Conservation (phyloP, 2,888 invertebrate genomes). For the Cremastinae sp. region DNA sequence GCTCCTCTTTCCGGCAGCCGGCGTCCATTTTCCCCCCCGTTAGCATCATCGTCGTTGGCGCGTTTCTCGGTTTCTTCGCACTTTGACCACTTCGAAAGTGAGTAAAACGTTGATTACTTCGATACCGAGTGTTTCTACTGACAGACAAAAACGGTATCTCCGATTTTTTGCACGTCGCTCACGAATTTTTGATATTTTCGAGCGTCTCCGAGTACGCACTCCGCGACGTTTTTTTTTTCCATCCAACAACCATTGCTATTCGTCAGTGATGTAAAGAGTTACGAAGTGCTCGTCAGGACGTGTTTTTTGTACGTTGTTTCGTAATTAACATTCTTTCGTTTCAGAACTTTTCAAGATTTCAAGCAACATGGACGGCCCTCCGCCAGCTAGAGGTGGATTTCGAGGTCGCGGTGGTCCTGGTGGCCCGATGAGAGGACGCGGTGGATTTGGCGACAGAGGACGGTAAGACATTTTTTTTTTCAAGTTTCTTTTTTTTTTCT, state of each 20-base stretch:
- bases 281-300: slow-evolving; percentile 21
- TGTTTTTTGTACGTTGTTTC: slow-evolving; percentile 4
- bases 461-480: slow-evolving; percentile 66
- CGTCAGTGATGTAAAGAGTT: slow-evolving; percentile 37
- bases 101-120: slow-evolving; percentile 59
- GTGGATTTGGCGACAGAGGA: slow-evolving; percentile 76
- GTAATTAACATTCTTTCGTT: neutral
- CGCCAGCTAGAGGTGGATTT: slow-evolving; percentile 66
- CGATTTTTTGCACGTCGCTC: slow-evolving; percentile 1
- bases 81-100: slow-evolving; percentile 62
- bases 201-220: slow-evolving; percentile 16
- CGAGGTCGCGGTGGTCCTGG: slow-evolving; percentile 74
- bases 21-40: slow-evolving; percentile 77
- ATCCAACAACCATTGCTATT: slow-evolving; percentile 32
- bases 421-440: slow-evolving; percentile 76
- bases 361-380: slow-evolving; percentile 68
- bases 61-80: slow-evolving; percentile 64
- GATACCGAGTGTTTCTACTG: neutral
- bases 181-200: slow-evolving; percentile 13
- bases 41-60: slow-evolving; percentile 67
- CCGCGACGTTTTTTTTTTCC: slow-evolving; percentile 17
- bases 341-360: slow-evolving; percentile 12
- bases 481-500: neutral
- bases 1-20: slow-evolving; percentile 75
- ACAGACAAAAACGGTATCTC: neutral